phyloP scores from a whole-genome alignment of 2,888 invertebrate genomes.

The Leptogaster cylindrica region DNA sequence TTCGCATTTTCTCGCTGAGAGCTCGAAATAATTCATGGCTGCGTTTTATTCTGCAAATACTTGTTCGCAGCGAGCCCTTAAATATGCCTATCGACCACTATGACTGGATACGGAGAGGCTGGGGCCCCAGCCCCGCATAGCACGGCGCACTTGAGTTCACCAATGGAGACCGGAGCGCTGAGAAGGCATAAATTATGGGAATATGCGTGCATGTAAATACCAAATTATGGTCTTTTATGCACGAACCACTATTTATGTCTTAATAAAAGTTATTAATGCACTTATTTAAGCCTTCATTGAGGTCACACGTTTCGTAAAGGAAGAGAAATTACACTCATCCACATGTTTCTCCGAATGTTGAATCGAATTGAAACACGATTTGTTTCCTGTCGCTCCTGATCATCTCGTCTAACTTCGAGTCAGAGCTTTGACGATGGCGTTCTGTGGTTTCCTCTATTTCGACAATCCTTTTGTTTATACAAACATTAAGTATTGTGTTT shows the following conservation, averaged over 20 bases:
- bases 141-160: neutral
- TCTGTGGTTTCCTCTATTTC: too few species aligned
- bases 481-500: too few species aligned
- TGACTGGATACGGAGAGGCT: neutral
- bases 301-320: slow-evolving; percentile 21
- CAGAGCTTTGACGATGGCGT: too few species aligned
- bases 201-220: slow-evolving; percentile 52
- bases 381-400: slow-evolving; percentile 18
- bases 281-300: slow-evolving; percentile 32
- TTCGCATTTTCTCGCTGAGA: slow-evolving; percentile 45
- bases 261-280: slow-evolving; percentile 52
- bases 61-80: slow-evolving; percentile 35
- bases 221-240: slow-evolving; percentile 52
- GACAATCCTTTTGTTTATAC: too few species aligned
- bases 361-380: slow-evolving; percentile 15
- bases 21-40: slow-evolving; percentile 37
- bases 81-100: slow-evolving; percentile 34
- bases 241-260: slow-evolving; percentile 54
- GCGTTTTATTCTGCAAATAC: slow-evolving; percentile 26
- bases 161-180: slow-evolving; percentile 40
- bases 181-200: slow-evolving; percentile 47
- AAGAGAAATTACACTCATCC: slow-evolving; percentile 1
- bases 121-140: slow-evolving; percentile 12
- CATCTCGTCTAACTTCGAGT: too few species aligned
- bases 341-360: slow-evolving; percentile 26